Evolutionary conservation across 2,797 vertebrate species (phyloP).

Genomic region (Hoplostethus mediterraneus): DNA sequence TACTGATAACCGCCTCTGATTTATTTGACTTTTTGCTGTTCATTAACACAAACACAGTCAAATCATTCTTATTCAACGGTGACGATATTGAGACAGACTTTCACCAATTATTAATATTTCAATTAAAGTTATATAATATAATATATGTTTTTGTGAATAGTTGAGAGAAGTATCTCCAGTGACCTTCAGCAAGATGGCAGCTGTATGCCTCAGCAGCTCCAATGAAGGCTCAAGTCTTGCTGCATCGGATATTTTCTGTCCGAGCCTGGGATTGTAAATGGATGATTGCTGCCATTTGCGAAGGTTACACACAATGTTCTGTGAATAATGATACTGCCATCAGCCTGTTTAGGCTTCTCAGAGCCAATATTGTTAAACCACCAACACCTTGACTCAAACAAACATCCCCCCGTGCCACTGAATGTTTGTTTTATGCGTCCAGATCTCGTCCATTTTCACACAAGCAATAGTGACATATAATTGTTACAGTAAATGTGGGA

Average conservation of each 20-base stretch:
- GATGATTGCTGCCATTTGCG: constrained; percentile 40
- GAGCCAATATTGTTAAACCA: constrained; percentile 9
- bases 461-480: neutral
- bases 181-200: constrained; percentile 37
- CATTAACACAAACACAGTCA: constrained; percentile 5
- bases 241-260: constrained; percentile 24
- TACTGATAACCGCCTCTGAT: constrained; percentile 1
- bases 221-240: constrained; percentile 29
- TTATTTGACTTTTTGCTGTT: neutral
- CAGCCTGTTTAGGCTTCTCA: constrained; percentile 15
- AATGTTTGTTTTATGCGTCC: neutral
- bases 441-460: neutral
- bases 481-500: no score
- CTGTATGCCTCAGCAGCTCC: constrained; percentile 6
- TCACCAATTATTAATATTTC: constrained; percentile 5
- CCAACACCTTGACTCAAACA: constrained; percentile 8
- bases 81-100: neutral
- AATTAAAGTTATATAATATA: neutral
- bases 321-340: constrained; percentile 41
- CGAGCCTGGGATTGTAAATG: constrained; percentile 32
- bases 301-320: constrained; percentile 57
- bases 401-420: neutral
- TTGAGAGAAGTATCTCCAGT: constrained; percentile 5
- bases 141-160: neutral
- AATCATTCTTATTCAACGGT: neutral